Conservation (phyloP, 2,113 vertebrate species). For the Labeo catla region DNA sequence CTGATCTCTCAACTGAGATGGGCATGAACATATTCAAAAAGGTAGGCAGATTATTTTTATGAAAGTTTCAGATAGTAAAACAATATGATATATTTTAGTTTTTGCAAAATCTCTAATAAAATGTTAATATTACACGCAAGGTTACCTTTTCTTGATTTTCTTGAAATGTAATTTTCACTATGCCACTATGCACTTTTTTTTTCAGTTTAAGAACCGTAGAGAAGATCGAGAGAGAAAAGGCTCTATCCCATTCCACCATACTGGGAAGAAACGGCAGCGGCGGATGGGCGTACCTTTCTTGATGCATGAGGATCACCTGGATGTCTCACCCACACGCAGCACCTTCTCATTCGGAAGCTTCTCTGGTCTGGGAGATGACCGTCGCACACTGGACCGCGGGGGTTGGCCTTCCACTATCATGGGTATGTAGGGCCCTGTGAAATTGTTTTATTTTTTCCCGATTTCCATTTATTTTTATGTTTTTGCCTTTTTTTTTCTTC, state of each 20-base stretch:
- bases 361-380: conserved; percentile 92
- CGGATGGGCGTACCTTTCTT: conserved; percentile 96
- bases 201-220: conserved; percentile 93
- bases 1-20: conserved; percentile 94
- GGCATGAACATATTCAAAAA: conserved; percentile 99
- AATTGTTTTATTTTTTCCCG: not conserved
- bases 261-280: conserved; percentile 92
- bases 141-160: not conserved
- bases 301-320: conserved; percentile 93
- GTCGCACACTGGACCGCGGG: conserved; percentile 87
- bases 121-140: not conserved
- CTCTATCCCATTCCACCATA: conserved; percentile 93
- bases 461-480: not conserved
- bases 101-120: not conserved
- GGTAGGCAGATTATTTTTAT: conserved; percentile 69
- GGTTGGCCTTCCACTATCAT: conserved; percentile 97
- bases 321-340: conserved; percentile 96
- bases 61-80: not conserved
- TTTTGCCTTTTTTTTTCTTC: not conserved
- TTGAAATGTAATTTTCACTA: not conserved
- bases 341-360: conserved; percentile 97
- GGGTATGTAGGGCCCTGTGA: conserved; percentile 73
- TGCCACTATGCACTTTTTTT: not conserved
- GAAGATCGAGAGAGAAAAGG: conserved; percentile 96
- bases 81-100: not conserved